Conservation (phyloP, 2,113 vertebrate species). For the Parus major region DNA sequence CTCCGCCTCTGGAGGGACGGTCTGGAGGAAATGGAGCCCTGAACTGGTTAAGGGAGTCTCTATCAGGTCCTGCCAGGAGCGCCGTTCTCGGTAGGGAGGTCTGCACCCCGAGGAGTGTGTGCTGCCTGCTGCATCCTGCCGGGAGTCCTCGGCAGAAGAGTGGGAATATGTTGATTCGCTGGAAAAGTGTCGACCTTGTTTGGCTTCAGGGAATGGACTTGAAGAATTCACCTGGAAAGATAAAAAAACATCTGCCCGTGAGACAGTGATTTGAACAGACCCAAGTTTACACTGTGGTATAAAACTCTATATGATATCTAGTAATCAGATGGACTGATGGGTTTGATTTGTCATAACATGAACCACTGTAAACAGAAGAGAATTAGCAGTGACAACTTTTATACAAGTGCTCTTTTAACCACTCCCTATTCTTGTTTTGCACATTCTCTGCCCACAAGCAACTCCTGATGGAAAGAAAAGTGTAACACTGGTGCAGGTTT, state of each 20-base stretch:
- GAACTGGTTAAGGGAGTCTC: slow-evolving; percentile 84
- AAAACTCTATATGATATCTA: neutral
- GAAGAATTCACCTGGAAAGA: slow-evolving; percentile 84
- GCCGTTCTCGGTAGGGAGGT: slow-evolving; percentile 80
- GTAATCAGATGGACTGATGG: neutral
- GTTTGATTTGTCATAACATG: neutral
- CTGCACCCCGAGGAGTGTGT: slow-evolving; percentile 80
- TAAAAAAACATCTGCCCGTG: neutral
- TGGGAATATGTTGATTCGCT: slow-evolving; percentile 88
- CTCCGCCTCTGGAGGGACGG: slow-evolving; percentile 74
- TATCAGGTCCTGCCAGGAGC: slow-evolving; percentile 88
- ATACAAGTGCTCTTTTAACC: neutral
- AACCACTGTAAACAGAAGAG: neutral
- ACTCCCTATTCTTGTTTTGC: slow-evolving; percentile 51
- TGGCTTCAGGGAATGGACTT: slow-evolving; percentile 87
- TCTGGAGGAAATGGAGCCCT: slow-evolving; percentile 90
- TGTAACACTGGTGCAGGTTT: neutral
- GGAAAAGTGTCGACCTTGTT: slow-evolving; percentile 83
- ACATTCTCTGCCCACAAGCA: slow-evolving; percentile 39
- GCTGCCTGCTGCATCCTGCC: slow-evolving; percentile 66
- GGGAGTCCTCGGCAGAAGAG: slow-evolving; percentile 83
- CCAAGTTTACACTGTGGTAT: neutral
- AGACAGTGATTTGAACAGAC: neutral
- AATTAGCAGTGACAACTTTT: neutral
- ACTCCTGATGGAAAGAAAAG: neutral